A percentile compares a stretch with the other conserved stretches of the same genome.
phyloP scores from a whole-genome alignment of 2,888 invertebrate genomes.

The Acholoe squamosa region DNA sequence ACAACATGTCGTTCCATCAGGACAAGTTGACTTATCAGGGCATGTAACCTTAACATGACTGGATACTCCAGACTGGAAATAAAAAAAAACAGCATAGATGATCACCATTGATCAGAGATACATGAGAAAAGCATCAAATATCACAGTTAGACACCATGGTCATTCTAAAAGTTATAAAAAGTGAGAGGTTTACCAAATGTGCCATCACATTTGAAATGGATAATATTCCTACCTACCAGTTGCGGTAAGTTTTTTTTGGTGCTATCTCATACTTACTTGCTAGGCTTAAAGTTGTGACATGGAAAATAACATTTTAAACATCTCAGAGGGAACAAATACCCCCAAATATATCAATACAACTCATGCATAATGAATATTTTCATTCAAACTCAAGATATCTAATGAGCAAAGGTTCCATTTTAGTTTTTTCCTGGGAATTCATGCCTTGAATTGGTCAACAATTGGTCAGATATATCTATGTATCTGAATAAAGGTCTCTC shows the following conservation, averaged over 20 bases:
- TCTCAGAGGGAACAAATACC: background rate
- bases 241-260: background rate
- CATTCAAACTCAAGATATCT: background rate
- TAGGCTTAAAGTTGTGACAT: background rate
- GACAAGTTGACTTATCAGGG: constrained; percentile 66
- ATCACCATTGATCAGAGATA: too few species aligned
- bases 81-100: too few species aligned
- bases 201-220: constrained; percentile 1
- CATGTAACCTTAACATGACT: constrained; percentile 32
- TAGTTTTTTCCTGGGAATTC: too few species aligned
- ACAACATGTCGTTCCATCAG: constrained; percentile 72
- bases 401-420: too few species aligned
- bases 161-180: background rate
- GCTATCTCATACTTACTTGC: background rate
- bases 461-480: too few species aligned
- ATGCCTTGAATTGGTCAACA: too few species aligned
- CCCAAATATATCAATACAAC: background rate
- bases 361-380: background rate
- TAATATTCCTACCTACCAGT: background rate
- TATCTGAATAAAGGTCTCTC: too few species aligned
- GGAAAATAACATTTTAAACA: too few species aligned
- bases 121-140: too few species aligned
- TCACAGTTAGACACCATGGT: too few species aligned
- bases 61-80: too few species aligned
- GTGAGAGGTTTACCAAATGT: background rate